These are phyloP conservation scores for Polyodon spathula DNA, from an alignment of 2,113 vertebrate species.

Conservation along the genomic window DNA sequence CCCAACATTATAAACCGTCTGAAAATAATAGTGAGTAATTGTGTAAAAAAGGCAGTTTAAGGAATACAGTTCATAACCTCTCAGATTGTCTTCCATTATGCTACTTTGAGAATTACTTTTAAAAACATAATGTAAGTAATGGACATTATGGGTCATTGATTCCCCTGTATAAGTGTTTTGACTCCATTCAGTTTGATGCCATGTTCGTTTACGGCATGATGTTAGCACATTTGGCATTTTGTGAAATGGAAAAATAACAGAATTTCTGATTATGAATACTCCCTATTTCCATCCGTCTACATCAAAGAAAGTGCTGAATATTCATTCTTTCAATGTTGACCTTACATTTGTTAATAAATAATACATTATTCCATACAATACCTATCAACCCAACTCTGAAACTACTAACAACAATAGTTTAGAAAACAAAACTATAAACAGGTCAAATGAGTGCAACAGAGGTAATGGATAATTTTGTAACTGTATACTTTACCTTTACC, in stretches of 20 bases:
- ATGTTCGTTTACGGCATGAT: conserved; percentile 51
- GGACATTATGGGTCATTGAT: conserved; percentile 37
- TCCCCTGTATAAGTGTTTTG: conserved; percentile 49
- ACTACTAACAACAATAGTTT: background rate
- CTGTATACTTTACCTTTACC: no score
- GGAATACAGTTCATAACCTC: no score
- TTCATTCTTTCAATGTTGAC: background rate
- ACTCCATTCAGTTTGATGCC: conserved; percentile 51
- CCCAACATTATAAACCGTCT: no score
- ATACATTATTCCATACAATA: no score
- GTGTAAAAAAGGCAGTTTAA: no score
- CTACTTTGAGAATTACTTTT: conserved; percentile 22
- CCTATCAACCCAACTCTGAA: no score
- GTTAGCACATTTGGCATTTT: conserved; percentile 65
- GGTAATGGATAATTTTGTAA: background rate
- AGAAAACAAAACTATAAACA: background rate
- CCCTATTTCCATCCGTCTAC: background rate
- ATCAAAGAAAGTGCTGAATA: background rate
- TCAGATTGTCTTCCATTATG: conserved; percentile 6
- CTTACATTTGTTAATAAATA: no score
- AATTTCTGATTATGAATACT: conserved; percentile 61
- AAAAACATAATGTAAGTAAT: conserved; percentile 12
- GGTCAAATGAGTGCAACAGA: background rate
- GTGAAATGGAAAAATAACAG: conserved; percentile 55
- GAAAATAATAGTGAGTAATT: no score